Base-by-base conservation (phyloP, 1,140 invertebrate genomes). In the Phymorhynchus buccinoides region DNA sequence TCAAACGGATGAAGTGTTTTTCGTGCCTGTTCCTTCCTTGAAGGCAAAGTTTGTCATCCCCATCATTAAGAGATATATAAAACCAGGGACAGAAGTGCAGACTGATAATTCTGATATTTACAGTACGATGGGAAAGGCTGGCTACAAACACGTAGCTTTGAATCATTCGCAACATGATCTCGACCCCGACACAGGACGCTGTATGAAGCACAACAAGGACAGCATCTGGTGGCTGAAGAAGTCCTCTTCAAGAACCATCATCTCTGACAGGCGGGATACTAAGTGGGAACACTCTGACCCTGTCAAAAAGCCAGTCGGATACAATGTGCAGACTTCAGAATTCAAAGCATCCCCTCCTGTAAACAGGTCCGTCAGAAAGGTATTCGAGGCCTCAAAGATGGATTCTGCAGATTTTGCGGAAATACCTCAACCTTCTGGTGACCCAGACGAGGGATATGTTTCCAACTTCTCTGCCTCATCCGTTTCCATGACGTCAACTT, bases 71-170 rank as follows among this genome's bases (percentile, higher is more conserved):
- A 62, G 56, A 27, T 62, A 27, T 62, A 27, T 62, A 27, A 62
- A 62, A 62, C 22, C 22, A 27, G 56, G 56, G 22, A 62, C 56
- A 27, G 56, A 62, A 62, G 56, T 62, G 56, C 56, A 62, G n/a
- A 62, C 56, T 62, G 56, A 62, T 62, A 62, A 62, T 27, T 62
- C 56, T 62, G 22, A 62, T 22, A 62, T 62, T 62, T 62, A 62
- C 56, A 62, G 22, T 6, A 62, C 22, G n/a, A 16, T 62, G 6
- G 56, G 56, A 62, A 62, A 62, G 56, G 4, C n/a, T 62, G 56
- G 56, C 6, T 62, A 62, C 56, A 62, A 62, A 27, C 56, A 62
- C n/a, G 56, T 62, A 9, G 12, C 56, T 62, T 27, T 62, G 56
- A 62, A 62, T 62, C 56, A 62, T 22, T 62, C 56, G 0, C 56